Base-by-base conservation (phyloP, 2,888 invertebrate genomes). In the Ramazzottius varieornatus region DNA sequence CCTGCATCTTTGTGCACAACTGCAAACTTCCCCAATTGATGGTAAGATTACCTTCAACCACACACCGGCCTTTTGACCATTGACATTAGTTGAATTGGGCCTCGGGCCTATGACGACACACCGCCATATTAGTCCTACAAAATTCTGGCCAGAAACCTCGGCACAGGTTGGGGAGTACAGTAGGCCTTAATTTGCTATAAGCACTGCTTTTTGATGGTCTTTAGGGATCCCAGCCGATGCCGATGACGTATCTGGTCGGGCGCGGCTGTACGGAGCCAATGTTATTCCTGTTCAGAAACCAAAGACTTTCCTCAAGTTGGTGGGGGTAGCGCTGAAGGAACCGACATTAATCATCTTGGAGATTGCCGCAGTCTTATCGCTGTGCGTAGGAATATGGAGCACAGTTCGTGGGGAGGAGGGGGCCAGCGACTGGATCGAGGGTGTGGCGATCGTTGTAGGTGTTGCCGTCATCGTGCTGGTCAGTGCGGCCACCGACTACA, bases 321-420 rank as follows among this genome's bases (percentile, higher is more conserved):
- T 94, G 73, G 96, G 94, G 93, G 96, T 98, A 82, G 98, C 98
- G 71, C 82, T 98, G 76, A 96, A 96, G 81, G 96, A 98, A 81
- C 90, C 94, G 73, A 98, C 96, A 72, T 86, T 98, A 75, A 93
- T 98, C 79, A 96, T 98, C 80, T 83, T 98, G 78, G 87, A 94
- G 82, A 87, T 96, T 79, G 93, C 96, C 73, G 96, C 96, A 74
- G 82, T 94, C 78, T 89, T 98, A 76, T 98, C 96, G 74, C 84
- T 98, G 80, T 91, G 86, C 79, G 84, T 98, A 80, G 91, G 94
- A 66, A 78, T 81, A 72, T 80, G 54, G 54, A 54, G 24, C 24
- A 29, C 24, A 16, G 8, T 54, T 24, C 54, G 54, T n/a, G 16
- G 76, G 65, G 88, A 89, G 70, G 94, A 96, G 76, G 75, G 76